These are phyloP conservation scores for Eupleurogrammus muticus DNA, from an alignment of 2,797 vertebrate genomes.

Conservation along the genomic window DNA sequence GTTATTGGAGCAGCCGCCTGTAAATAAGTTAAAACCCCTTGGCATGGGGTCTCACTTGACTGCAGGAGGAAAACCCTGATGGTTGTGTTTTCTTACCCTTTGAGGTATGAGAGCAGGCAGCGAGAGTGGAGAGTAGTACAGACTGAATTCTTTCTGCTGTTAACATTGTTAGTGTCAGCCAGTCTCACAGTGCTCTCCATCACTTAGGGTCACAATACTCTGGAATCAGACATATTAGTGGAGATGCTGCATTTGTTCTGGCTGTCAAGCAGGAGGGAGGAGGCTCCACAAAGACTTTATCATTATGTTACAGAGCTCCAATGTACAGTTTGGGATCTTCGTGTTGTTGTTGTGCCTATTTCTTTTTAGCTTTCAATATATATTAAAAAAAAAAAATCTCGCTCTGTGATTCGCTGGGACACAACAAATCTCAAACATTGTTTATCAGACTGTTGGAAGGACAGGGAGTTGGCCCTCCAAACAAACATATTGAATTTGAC, in stretches of 20 bases:
- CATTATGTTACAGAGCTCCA: slow-evolving; percentile 31
- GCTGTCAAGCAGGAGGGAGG: slow-evolving; percentile 50
- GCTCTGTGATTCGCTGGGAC: background rate
- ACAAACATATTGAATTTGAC: background rate
- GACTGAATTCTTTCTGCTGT: slow-evolving; percentile 65
- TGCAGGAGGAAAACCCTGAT: slow-evolving; percentile 64
- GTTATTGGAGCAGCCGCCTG: slow-evolving; percentile 76
- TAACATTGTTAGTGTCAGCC: slow-evolving; percentile 84
- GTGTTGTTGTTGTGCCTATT: slow-evolving; percentile 24
- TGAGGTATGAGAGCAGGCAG: slow-evolving; percentile 55
- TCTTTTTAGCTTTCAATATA: slow-evolving; percentile 3
- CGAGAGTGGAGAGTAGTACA: slow-evolving; percentile 62
- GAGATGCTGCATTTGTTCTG: slow-evolving; percentile 71
- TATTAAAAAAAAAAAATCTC: background rate
- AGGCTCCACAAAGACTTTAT: slow-evolving; percentile 29
- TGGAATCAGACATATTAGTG: slow-evolving; percentile 75
- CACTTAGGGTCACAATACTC: slow-evolving; percentile 79
- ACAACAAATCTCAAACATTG: background rate
- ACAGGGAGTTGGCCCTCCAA: background rate
- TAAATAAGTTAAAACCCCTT: slow-evolving; percentile 79
- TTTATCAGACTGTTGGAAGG: background rate
- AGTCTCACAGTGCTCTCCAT: slow-evolving; percentile 77
- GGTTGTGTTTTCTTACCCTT: slow-evolving; percentile 60
- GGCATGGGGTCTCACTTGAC: slow-evolving; percentile 61
- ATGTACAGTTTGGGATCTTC: slow-evolving; percentile 18